Evolutionary conservation across 2,888 invertebrate genomes (phyloP), one percentile per base, ranked within the genome.

Genomic region (Drosophila parthenogenetica): DNA sequence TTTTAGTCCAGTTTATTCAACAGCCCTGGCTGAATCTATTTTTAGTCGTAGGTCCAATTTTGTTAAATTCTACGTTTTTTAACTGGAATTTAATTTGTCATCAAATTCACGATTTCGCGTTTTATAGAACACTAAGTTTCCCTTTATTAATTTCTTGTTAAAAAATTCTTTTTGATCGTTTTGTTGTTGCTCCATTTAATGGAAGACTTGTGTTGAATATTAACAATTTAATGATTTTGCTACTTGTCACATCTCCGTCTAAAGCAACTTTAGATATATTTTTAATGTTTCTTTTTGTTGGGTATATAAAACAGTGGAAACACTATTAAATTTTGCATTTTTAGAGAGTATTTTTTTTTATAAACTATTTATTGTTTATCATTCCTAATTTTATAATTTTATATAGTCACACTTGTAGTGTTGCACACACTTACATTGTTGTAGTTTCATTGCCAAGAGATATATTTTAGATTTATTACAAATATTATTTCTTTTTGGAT

Each of bases 21-120:
- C 39, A 39, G 62, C 64, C 79, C 68, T 73, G 81, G 80, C 64
- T 5, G 48, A 42, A 54, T 67, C 77, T 84, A 84, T 82, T 71
- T 67, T 65, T 87, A 87, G 61, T 39, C 40, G 37, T 45, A 59
- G 61, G 54, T 35, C 65, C 61, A 66, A 73, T 62, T 54, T 54
- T 45, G 25, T 65, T 62, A 48, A 43, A 14, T 51, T 29, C 11
- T 5, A 51, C 17, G 49, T 19, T 40, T 54, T 19, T 69, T 14
- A 29, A 45, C 55, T 79, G 68, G 69, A 71, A 70, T 60, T 73
- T 49, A 16, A 40, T 64, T 61, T 74, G 49, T 62, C 57, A 75
- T 54, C 70, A 61, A 59, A 29, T 77, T 74, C 39, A 74, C 50
- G 35, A 25, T 63, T 65, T 71, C 55, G 35, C 35, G 14, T 55